Evolutionary conservation across 2,888 invertebrate genomes (phyloP).

Genomic region (Folsomia candida): DNA sequence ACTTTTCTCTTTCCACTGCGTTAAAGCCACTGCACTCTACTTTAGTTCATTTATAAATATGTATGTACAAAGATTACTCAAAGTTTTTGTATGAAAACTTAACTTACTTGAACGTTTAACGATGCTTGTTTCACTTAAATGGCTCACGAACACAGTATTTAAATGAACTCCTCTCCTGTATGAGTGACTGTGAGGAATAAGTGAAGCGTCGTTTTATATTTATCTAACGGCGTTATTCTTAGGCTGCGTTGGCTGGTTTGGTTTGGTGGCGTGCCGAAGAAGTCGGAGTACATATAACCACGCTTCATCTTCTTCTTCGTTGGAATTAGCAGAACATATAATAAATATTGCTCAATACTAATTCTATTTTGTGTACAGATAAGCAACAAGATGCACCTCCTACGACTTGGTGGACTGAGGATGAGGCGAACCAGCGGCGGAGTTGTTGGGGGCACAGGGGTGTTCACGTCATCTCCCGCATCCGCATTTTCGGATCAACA

Average conservation of each 20-base stretch:
- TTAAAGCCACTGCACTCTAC: no score
- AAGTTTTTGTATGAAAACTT: no score
- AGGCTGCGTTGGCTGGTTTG: no score
- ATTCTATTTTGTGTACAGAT: not conserved
- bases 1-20: not conserved
- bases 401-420: constrained; percentile 21
- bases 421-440: constrained; percentile 18
- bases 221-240: not conserved
- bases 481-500: constrained; percentile 1
- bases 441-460: not conserved
- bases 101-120: no score
- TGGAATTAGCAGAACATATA: not conserved
- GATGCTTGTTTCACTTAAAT: no score
- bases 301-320: not conserved
- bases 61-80: no score
- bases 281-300: not conserved
- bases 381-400: constrained; percentile 25
- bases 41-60: no score
- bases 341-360: not conserved
- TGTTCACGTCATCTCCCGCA: not conserved
- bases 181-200: not conserved
- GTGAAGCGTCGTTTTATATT: not conserved
- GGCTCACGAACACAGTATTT: no score
- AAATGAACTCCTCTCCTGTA: not conserved
- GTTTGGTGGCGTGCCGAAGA: not conserved